phyloP scores from a whole-genome alignment of 2,888 invertebrate genomes.

The Drosophila vallismaia region DNA sequence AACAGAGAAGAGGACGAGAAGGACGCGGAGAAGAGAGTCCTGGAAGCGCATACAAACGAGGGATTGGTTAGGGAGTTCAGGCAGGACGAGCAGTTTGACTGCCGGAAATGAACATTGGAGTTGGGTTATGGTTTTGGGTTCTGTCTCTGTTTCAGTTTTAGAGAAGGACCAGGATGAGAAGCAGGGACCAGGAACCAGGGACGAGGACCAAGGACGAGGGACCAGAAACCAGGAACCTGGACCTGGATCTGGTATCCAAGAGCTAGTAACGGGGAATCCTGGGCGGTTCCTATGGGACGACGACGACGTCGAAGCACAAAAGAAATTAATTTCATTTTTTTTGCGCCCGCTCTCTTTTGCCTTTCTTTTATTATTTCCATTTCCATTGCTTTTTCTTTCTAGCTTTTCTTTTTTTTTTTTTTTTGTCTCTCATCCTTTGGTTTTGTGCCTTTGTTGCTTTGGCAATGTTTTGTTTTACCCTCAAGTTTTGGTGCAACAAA shows the following conservation, averaged over 20 bases:
- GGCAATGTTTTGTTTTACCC: slow-evolving; percentile 71
- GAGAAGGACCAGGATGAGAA: neutral
- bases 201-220: no score
- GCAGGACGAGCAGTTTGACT: slow-evolving; percentile 76
- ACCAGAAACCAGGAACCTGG: neutral
- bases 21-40: neutral
- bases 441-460: slow-evolving; percentile 48
- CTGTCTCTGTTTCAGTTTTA: slow-evolving; percentile 23
- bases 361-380: slow-evolving; percentile 21
- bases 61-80: slow-evolving; percentile 28
- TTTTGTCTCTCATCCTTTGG: slow-evolving; percentile 28
- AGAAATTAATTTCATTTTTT: slow-evolving; percentile 84
- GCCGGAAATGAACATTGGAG: slow-evolving; percentile 78
- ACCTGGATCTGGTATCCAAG: slow-evolving; percentile 30
- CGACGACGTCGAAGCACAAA: slow-evolving; percentile 76
- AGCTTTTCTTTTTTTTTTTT: slow-evolving; percentile 43
- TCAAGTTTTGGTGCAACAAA: slow-evolving; percentile 47
- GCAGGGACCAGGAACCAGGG: no score
- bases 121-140: slow-evolving; percentile 35
- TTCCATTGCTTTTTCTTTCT: slow-evolving; percentile 30
- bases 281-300: slow-evolving; percentile 43
- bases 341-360: slow-evolving; percentile 46
- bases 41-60: slow-evolving; percentile 6
- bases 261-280: slow-evolving; percentile 18
- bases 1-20: neutral